A percentile compares a stretch with the other conserved stretches of the same genome.
Evolutionary conservation across 2,888 invertebrate genomes (phyloP).

Genomic region (Tetragnatha montana): DNA sequence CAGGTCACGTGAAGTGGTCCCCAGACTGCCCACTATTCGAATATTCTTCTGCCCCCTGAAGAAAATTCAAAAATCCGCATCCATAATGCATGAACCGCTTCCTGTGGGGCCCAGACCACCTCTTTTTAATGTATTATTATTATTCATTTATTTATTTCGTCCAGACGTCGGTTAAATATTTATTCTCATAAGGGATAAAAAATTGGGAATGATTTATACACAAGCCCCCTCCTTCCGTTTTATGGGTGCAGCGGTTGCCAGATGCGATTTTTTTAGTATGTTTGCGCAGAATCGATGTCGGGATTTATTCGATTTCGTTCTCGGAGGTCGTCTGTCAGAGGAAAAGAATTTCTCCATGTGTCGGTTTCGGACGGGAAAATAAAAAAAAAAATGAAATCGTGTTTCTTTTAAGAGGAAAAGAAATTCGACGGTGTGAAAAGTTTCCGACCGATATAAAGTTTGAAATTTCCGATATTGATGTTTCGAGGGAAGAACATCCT

Average conservation of each 20-base stretch:
- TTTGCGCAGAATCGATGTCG: not conserved
- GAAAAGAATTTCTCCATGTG: not conserved
- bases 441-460: not conserved
- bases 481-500: not conserved
- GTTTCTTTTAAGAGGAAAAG: no score
- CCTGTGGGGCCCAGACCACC: not conserved
- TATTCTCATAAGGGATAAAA: slow-evolving; percentile 52
- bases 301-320: not conserved
- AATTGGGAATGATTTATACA: slow-evolving; percentile 14
- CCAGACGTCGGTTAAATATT: slow-evolving; percentile 45
- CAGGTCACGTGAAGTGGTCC: slow-evolving; percentile 13
- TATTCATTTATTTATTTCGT: slow-evolving; percentile 29
- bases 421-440: not conserved
- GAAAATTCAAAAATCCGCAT: slow-evolving; percentile 20
- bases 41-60: slow-evolving; percentile 45
- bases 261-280: not conserved
- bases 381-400: not conserved
- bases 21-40: slow-evolving; percentile 36
- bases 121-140: slow-evolving; percentile 19
- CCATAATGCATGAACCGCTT: slow-evolving; percentile 53
- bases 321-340: not conserved
- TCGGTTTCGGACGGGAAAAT: not conserved
- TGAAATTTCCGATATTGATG: not conserved
- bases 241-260: no score
- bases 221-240: not conserved